Evolutionary conservation across 2,888 invertebrate species (phyloP), one percentile per base, ranked within the genome.

Genomic region (Acanthopleura granulata): DNA sequence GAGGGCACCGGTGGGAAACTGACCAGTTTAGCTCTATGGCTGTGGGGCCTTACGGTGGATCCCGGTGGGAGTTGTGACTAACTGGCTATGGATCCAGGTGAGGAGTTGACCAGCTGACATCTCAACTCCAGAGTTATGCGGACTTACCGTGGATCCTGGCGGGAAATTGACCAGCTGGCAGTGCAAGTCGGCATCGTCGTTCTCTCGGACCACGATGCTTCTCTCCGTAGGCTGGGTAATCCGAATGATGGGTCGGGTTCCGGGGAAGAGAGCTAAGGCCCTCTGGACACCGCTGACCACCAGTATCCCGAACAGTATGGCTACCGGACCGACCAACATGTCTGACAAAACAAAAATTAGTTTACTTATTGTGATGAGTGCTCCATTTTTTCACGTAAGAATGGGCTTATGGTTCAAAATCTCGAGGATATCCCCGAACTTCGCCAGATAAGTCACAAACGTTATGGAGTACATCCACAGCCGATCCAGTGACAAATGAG

Each of bases 141-240:
- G 40, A 57, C 57, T n/a, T 57, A 57, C 57, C 18, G n/a, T 57
- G n/a, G 57, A 57, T 22, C 57, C 57, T 57, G 57, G n/a, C 22
- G 57, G 57, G 57, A 57, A 57, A 57, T 57, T 57, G 57, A 22
- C 22, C 57, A 57, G 57, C 22, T 57, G 57, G 12, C 57, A 57
- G 18, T 57, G 18, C 4, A 57, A n/a, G n/a, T 57, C 57, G n/a
- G 22, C 57, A 12, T 57, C 57, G 18, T 57, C 57, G 57, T 57
- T 57, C 18, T 3, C 57, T 12, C 57, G 3, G 18, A 57, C 57
- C 57, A 57, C 6, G 22, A 22, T 57, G 57, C 57, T 57, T 57
- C 22, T 57, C 22, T 57, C 57, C 22, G 18, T 18, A 12, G 57
- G 57, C 22, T 57, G 57, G 18, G 22, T 57, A 57, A 57, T 57